These are phyloP conservation scores for Deroplatys truncata DNA, from an alignment of 2,888 invertebrate genomes.

Conservation along the genomic window DNA sequence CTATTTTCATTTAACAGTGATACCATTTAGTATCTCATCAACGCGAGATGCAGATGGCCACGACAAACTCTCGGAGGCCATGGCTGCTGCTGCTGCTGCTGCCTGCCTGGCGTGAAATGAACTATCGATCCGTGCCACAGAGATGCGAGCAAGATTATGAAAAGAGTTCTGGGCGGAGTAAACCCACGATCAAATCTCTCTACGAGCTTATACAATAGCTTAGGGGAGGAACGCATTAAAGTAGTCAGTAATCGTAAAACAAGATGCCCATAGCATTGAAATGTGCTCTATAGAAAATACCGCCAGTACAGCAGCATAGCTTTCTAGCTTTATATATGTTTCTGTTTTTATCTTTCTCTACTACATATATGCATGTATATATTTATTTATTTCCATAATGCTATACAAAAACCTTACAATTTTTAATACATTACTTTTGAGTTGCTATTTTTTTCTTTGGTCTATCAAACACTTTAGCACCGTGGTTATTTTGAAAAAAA, in stretches of 20 bases:
- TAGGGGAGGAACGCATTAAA: neutral
- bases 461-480: too few relatives aligned
- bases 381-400: too few relatives aligned
- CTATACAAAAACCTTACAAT: too few relatives aligned
- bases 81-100: neutral
- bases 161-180: neutral
- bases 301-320: too few relatives aligned
- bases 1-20: neutral
- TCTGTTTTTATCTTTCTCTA: too few relatives aligned
- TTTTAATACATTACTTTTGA: too few relatives aligned
- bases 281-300: too few relatives aligned
- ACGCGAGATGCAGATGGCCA: neutral
- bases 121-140: neutral
- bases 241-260: neutral
- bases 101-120: slow-evolving; percentile 7
- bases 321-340: too few relatives aligned
- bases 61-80: neutral
- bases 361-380: too few relatives aligned
- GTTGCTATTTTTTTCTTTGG: too few relatives aligned
- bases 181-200: neutral
- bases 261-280: neutral
- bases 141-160: neutral
- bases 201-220: neutral
- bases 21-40: neutral
- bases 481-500: too few relatives aligned